A percentile compares a stretch with the other conserved stretches of the same genome.
Conservation (phyloP, 1,140 invertebrate species). For the Colletes gigas region DNA sequence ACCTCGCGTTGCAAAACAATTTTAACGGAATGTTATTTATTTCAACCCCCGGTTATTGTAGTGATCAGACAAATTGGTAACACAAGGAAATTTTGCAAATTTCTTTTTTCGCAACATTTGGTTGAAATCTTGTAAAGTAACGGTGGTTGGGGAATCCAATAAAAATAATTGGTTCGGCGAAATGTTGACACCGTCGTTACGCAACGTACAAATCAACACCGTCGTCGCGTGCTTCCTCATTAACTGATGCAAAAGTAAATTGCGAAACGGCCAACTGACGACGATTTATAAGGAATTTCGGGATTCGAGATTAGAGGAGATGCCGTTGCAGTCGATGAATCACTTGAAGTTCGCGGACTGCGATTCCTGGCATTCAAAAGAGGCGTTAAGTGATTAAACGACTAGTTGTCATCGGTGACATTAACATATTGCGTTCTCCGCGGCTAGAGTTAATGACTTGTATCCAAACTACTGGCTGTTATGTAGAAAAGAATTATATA, state of each 20-base stretch:
- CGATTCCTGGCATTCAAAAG: constrained; percentile 68
- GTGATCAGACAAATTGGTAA: too few species aligned
- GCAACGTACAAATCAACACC: constrained; percentile 21
- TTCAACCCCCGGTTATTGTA: too few species aligned
- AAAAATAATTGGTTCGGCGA: not conserved
- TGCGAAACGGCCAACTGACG: constrained; percentile 36
- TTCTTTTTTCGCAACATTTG: too few species aligned
- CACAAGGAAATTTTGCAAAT: too few species aligned
- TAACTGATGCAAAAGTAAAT: constrained; percentile 41
- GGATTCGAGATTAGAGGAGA: constrained; percentile 66
- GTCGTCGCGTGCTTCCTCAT: constrained; percentile 33
- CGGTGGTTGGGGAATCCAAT: not conserved
- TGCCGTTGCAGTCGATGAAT: constrained; percentile 66
- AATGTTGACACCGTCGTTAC: constrained; percentile 24
- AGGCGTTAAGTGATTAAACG: constrained; percentile 71
- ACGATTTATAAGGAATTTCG: constrained; percentile 65
- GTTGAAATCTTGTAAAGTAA: not conserved
- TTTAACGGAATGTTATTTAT: too few species aligned
- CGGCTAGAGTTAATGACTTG: constrained; percentile 66
- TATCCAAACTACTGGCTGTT: constrained; percentile 57
- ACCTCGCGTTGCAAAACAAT: too few species aligned
- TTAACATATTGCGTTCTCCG: constrained; percentile 66
- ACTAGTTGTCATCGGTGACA: constrained; percentile 68
- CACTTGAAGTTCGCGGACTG: constrained; percentile 54
- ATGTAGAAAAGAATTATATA: constrained; percentile 61